Evolutionary conservation across 2,888 invertebrate species (phyloP), one percentile per base, ranked within the genome.

Genomic region (Lamellibrachia satsuma): DNA sequence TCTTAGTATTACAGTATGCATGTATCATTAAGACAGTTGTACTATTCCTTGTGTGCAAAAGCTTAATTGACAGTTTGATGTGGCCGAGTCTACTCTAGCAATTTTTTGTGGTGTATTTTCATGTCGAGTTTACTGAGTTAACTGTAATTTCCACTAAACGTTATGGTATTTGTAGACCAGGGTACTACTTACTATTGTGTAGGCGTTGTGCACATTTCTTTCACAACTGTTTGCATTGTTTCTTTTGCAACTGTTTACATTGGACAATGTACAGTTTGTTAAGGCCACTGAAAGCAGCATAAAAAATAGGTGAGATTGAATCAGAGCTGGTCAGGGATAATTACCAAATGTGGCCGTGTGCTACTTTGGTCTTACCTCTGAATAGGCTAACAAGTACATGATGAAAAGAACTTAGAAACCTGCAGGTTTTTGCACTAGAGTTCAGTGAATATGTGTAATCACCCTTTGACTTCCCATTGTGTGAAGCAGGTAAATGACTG

Each of bases 281-380:
- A 2, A n/a, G 75, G 15, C 6, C 15, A 75, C 75, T 75, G 75
- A 75, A 75, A 75, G 22, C 75, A 75, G 22, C 75, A 75, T 22
- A 75, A 75, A 75, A 75, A 55, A 55, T 55, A 75, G 75, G 75
- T 75, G 75, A 75, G 75, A 75, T 75, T 75, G 75, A 22, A 75
- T 22, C 75, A 22, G 22, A 22, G 75, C 22, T 75, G 22, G 75
- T n/a, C 75, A 75, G 75, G 2, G 15, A 75, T n/a, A 75, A 22
- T 22, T 15, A n/a, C 22, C 1, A n/a, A 22, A n/a, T 75, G 75
- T 75, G 15, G n/a, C 22, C 22, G 75, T 75, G 22, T 2, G 15
- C 4, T 60, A 22, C 1, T 15, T 75, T 75, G 75, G 15, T 75
- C 75, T 75, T 4, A 22, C 75, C 75, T n/a, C 15, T 22, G 2